Evolutionary conservation across 2,888 invertebrate species (phyloP).

Genomic region (Lymantria monacha): DNA sequence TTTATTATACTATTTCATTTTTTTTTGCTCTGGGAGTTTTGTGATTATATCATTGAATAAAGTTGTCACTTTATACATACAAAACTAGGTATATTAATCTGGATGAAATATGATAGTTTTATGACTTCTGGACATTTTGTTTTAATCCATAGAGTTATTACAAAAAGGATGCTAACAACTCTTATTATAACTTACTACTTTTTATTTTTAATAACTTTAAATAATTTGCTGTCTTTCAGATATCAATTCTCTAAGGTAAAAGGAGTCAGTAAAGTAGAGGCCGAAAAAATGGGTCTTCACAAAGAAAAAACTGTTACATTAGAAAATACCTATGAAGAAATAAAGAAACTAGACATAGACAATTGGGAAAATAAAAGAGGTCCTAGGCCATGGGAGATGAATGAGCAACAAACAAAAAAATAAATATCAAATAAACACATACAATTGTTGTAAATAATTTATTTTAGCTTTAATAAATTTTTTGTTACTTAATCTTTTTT

Average conservation of each 20-base stretch:
- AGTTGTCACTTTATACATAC: too few relatives aligned
- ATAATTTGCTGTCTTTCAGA: slow-evolving; percentile 43
- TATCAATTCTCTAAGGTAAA: slow-evolving; percentile 83
- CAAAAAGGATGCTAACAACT: not conserved
- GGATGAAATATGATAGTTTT: too few relatives aligned
- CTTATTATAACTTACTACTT: not conserved
- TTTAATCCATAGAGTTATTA: not conserved
- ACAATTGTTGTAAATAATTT: slow-evolving; percentile 14
- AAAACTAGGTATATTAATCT: too few relatives aligned
- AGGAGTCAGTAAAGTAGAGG: slow-evolving; percentile 83
- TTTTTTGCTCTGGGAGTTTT: not conserved
- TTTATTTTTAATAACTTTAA: not conserved
- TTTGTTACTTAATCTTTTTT: not conserved
- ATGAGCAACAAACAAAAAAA: slow-evolving; percentile 37
- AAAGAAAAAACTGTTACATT: slow-evolving; percentile 86
- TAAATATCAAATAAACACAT: slow-evolving; percentile 7
- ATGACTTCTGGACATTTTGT: not conserved
- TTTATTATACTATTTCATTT: not conserved
- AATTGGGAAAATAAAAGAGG: slow-evolving; percentile 93
- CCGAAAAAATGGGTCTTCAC: slow-evolving; percentile 86
- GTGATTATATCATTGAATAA: too few relatives aligned
- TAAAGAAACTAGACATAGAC: slow-evolving; percentile 88
- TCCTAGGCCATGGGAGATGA: slow-evolving; percentile 92
- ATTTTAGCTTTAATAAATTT: slow-evolving; percentile 3
- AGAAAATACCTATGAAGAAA: slow-evolving; percentile 88